Evolutionary conservation across 2,888 invertebrate species (phyloP).

Genomic region (Melieria omissa): DNA sequence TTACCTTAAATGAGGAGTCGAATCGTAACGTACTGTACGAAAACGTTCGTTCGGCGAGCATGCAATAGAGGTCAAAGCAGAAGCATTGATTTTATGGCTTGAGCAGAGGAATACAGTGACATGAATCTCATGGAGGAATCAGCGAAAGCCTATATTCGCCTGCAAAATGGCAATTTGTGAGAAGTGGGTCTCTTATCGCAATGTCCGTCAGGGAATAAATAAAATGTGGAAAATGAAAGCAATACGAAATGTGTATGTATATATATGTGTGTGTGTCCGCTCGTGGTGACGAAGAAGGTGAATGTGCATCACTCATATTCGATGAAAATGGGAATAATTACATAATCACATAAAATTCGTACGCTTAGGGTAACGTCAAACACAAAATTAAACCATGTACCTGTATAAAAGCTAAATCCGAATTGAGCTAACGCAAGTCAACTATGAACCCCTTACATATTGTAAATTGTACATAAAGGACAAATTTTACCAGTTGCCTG

Average conservation of each 20-base stretch:
- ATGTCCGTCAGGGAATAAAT: background rate
- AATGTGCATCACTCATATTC: constrained; percentile 54
- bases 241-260: constrained; percentile 36
- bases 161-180: background rate
- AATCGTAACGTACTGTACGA: background rate
- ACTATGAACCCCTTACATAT: too few relatives aligned
- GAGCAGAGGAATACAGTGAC: too few relatives aligned
- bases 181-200: background rate
- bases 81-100: constrained; percentile 57
- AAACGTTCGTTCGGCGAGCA: constrained; percentile 16
- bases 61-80: constrained; percentile 52
- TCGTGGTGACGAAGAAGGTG: constrained; percentile 53
- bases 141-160: background rate
- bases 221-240: constrained; percentile 14
- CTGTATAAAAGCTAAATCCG: constrained; percentile 1
- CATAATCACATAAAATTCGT: constrained; percentile 61
- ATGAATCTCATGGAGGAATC: background rate
- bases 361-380: background rate
- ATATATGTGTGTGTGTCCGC: constrained; percentile 39
- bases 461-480: too few relatives aligned
- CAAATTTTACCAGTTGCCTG: too few relatives aligned
- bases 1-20: constrained; percentile 4
- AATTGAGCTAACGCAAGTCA: too few relatives aligned
- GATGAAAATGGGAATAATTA: constrained; percentile 63
- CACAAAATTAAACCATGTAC: constrained; percentile 5